These are phyloP conservation scores for Siniperca scherzeri DNA, from an alignment of 2,797 vertebrate genomes.

Conservation along the genomic window DNA sequence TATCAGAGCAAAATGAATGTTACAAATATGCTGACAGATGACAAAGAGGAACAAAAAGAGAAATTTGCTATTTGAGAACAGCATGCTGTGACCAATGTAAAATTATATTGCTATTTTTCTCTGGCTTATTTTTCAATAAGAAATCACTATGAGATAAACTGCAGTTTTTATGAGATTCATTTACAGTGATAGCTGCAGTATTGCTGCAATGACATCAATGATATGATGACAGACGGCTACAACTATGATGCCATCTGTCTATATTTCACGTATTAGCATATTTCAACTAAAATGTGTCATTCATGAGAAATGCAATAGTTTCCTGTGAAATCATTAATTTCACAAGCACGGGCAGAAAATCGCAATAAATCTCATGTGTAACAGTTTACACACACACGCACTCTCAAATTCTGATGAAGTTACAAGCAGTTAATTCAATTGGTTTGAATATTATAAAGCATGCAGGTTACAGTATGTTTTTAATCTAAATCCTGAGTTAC, in stretches of 20 bases:
- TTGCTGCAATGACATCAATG: conserved; percentile 78
- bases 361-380: conserved; percentile 55
- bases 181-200: conserved; percentile 69
- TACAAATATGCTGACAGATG: conserved; percentile 26
- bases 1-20: conserved; percentile 40
- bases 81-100: conserved; percentile 45
- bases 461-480: conserved; percentile 61
- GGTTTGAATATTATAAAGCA: conserved; percentile 53
- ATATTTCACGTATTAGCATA: conserved; percentile 70
- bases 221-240: conserved; percentile 80
- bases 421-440: conserved; percentile 54
- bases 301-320: conserved; percentile 69
- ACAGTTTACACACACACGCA: conserved; percentile 27
- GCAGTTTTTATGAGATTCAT: conserved; percentile 73
- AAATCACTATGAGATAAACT: conserved; percentile 67
- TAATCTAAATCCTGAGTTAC: conserved; percentile 55
- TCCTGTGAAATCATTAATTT: conserved; percentile 71
- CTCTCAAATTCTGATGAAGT: conserved; percentile 33
- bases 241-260: conserved; percentile 79
- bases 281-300: conserved; percentile 75
- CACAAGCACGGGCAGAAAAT: conserved; percentile 57
- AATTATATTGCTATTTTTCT: conserved; percentile 50
- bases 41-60: conserved; percentile 29
- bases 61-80: conserved; percentile 23
- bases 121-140: conserved; percentile 60